Evolutionary conservation across 2,888 invertebrate species (phyloP).

Genomic region (Thyatira batis): DNA sequence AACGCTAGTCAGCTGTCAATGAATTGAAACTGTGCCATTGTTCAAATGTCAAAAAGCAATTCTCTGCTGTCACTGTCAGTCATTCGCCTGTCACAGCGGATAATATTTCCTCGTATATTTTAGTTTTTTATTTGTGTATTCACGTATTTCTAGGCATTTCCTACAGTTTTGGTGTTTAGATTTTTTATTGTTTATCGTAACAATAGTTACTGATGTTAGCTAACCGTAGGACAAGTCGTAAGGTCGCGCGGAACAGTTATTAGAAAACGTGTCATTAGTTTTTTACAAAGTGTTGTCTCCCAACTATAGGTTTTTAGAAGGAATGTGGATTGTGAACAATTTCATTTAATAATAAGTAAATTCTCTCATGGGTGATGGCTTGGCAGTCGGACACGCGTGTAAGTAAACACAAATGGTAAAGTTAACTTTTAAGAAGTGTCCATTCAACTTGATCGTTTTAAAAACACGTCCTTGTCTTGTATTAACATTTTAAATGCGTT

Average conservation of each 20-base stretch:
- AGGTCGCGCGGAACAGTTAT: slow-evolving; percentile 52
- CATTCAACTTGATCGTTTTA: slow-evolving; percentile 8
- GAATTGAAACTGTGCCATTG: slow-evolving; percentile 8
- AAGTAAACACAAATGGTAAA: slow-evolving; percentile 44
- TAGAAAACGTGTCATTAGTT: slow-evolving; percentile 76
- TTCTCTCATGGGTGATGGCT: slow-evolving; percentile 81
- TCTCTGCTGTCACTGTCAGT: slow-evolving; percentile 21
- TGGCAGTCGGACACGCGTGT: slow-evolving; percentile 81
- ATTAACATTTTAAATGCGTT: slow-evolving; percentile 62
- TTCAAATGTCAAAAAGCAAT: not conserved
- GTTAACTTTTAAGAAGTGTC: slow-evolving; percentile 15
- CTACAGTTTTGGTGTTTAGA: slow-evolving; percentile 63
- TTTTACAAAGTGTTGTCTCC: slow-evolving; percentile 70
- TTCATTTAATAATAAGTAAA: slow-evolving; percentile 70
- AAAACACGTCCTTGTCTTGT: slow-evolving; percentile 67
- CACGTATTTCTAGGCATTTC: slow-evolving; percentile 59
- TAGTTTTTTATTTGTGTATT: slow-evolving; percentile 78
- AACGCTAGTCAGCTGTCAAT: slow-evolving; percentile 25
- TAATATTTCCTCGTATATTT: slow-evolving; percentile 62
- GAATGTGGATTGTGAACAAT: slow-evolving; percentile 72
- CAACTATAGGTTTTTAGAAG: slow-evolving; percentile 66
- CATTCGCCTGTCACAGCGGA: slow-evolving; percentile 58
- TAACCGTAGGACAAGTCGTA: slow-evolving; percentile 47
- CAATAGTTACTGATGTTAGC: slow-evolving; percentile 58
- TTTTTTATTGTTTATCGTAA: slow-evolving; percentile 49